A percentile compares a stretch with the other conserved stretches of the same genome.
Conservation (phyloP, 2,888 invertebrate species). For the Scaptodrosophila latifasciaeformis region DNA sequence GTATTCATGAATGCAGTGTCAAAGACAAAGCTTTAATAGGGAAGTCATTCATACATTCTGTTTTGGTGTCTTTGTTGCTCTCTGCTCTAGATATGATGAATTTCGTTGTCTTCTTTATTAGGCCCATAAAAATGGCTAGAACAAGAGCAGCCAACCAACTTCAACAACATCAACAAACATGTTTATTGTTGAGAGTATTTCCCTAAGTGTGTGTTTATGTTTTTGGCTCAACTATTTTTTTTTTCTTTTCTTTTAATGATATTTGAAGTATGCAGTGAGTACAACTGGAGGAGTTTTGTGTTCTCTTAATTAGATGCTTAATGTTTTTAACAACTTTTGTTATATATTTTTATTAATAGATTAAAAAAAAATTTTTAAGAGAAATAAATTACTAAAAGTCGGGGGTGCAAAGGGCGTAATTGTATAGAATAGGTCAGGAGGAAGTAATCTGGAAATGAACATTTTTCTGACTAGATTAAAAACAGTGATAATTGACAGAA, state of each 20-base stretch:
- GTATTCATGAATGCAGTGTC: too few species aligned
- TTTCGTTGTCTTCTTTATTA: constrained; percentile 49
- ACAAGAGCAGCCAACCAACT: too few species aligned
- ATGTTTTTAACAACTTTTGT: constrained; percentile 21
- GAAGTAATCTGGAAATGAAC: too few species aligned
- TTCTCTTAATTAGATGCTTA: constrained; percentile 45
- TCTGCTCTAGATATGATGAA: constrained; percentile 64
- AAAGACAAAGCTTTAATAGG: constrained; percentile 38
- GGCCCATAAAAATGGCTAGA: constrained; percentile 47
- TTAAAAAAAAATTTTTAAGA: too few species aligned
- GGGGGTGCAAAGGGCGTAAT: too few species aligned
- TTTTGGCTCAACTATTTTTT: constrained; percentile 32
- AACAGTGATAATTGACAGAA: too few species aligned
- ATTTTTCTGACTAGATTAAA: too few species aligned
- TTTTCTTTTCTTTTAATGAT: constrained; percentile 52
- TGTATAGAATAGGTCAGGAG: too few species aligned
- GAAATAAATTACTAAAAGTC: too few species aligned
- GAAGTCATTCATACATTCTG: constrained; percentile 4
- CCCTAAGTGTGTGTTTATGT: constrained; percentile 10
- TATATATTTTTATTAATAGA: not conserved
- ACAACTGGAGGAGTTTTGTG: not conserved
- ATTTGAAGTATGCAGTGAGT: constrained; percentile 31
- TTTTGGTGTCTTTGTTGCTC: constrained; percentile 12
- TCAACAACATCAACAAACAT: constrained; percentile 23
- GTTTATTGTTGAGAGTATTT: too few species aligned